Conservation (phyloP, 2,113 vertebrate species). For the Eulemur macaco region DNA sequence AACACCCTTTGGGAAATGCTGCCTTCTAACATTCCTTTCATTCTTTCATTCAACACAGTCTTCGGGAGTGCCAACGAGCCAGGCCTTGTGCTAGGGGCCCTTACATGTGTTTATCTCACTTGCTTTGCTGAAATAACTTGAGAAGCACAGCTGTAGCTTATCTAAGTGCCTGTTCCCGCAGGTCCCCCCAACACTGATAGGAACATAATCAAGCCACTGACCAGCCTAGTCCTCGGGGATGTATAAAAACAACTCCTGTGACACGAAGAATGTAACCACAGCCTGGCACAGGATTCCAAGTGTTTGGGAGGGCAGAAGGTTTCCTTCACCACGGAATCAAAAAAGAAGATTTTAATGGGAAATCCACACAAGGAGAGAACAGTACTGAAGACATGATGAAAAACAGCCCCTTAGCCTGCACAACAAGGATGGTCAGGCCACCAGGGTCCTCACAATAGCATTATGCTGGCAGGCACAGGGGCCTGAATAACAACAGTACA, state of each 20-base stretch:
- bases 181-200: no score
- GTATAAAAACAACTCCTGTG: not conserved
- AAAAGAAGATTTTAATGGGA: not conserved
- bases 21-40: not conserved
- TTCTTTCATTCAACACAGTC: not conserved
- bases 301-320: not conserved
- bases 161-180: no score
- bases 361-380: not conserved
- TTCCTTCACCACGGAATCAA: not conserved
- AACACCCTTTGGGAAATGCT: not conserved
- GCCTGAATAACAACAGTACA: not conserved
- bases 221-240: not conserved
- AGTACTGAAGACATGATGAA: not conserved
- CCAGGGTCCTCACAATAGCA: not conserved
- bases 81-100: not conserved
- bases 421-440: not conserved
- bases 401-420: not conserved
- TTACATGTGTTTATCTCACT: not conserved
- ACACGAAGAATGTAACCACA: fast-evolving
- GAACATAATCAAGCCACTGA: not conserved
- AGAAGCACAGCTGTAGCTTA: not conserved
- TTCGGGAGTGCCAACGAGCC: no score
- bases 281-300: not conserved
- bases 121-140: not conserved
- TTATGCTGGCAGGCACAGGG: not conserved